Percentiles rank a stretch among this genome's conserved stretches.
Conservation (phyloP, 2,113 vertebrate species). For the Gavia stellata region DNA sequence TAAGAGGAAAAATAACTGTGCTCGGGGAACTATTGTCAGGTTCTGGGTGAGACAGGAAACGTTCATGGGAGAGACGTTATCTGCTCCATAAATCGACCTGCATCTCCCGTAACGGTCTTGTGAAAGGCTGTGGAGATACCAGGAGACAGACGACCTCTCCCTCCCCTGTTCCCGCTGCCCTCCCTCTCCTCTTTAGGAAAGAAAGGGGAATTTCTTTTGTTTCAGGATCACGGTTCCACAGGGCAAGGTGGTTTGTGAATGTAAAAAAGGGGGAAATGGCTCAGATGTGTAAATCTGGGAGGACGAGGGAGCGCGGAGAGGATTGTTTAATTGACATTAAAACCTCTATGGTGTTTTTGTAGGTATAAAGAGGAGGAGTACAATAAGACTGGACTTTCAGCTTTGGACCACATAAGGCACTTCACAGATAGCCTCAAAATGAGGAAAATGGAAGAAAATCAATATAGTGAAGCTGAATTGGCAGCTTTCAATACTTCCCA, state of each 20-base stretch:
- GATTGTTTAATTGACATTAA: neutral
- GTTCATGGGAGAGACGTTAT: neutral
- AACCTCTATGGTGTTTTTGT: conserved; percentile 30
- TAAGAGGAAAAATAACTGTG: neutral
- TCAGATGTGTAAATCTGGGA: neutral
- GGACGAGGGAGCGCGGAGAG: neutral
- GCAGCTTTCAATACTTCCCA: conserved; percentile 83
- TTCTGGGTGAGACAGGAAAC: conserved; percentile 37
- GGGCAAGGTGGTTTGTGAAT: neutral
- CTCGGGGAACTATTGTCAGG: conserved; percentile 7
- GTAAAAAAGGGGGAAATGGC: neutral
- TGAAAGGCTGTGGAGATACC: neutral
- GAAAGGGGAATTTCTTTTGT: neutral
- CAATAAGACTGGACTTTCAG: conserved; percentile 85
- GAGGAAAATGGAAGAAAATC: conserved; percentile 90
- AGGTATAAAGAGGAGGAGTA: conserved; percentile 91
- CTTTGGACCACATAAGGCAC: conserved; percentile 94
- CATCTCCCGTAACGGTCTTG: neutral
- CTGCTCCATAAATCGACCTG: neutral
- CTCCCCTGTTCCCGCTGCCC: neutral
- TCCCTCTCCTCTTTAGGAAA: neutral
- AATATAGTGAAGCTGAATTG: conserved; percentile 84
- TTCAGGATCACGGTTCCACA: neutral
- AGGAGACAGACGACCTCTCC: neutral
- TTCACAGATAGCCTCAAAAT: conserved; percentile 91